Base-by-base conservation (phyloP, 2,888 invertebrate species). In the Chydorus sphaericus region DNA sequence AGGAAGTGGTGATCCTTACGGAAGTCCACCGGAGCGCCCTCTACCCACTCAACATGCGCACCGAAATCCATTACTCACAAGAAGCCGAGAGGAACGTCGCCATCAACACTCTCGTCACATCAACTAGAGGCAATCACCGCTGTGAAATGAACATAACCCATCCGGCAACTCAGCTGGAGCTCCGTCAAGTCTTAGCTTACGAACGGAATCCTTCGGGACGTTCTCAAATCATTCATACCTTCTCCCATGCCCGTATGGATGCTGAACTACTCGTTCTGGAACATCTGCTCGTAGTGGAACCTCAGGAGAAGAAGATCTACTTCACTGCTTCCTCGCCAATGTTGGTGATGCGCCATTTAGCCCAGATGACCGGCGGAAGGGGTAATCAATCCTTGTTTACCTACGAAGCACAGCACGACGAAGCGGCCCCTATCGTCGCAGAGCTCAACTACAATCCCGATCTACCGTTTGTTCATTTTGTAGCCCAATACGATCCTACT, bases 381-480 rank as follows among this genome's bases (percentile, higher is more conserved):
- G 36, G 31, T 37, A 48, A 20, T 14, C n/a, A 16, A 33, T 29
- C 29, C 11, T 26, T 10, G 23, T 18, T 33, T n/a, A 33, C 33
- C 20, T 55, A 48, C 29, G 49, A 55, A 55, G 14, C 36, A n/a
- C 55, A 55, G 16, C 38, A 38, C 11, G 49, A 55, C 26, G 37
- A 49, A 10, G 31, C 18, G 4, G 11, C 33, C 8, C 49, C 55
- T 2, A 37, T 26, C 4, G 36, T 31, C 16, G 31, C 48, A 4
- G 55, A 55, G 26, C 31, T 55, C 16, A 31, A 14, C 5, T 33
- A 23, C 30, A 33, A 33, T 20, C 30, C 18, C 48, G 10, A 48
- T 18, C 16, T 48, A 20, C 55, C 48, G 2, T 55, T 31, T 23
- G 31, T 37, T 3, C 31, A 11, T 1, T 23, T 48, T 16, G 49